Base-by-base conservation (phyloP, 92 coral and sea anemone species). In the Heliopora coerulea region DNA sequence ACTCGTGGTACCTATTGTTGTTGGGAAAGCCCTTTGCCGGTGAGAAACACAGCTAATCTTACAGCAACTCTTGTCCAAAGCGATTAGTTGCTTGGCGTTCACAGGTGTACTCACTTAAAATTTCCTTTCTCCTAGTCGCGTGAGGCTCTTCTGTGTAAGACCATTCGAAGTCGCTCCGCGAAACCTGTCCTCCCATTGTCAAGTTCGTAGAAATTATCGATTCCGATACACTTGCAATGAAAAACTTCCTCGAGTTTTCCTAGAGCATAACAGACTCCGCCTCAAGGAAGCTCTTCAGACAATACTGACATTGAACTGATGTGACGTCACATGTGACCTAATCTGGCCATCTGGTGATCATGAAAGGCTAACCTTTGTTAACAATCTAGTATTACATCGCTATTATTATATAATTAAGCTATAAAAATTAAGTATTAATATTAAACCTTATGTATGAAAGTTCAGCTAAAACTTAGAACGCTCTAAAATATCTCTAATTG, bases 61-160 rank as follows among this genome's bases (percentile, higher is more conserved):
- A n/a, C n/a, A n/a, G n/a, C n/a, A n/a, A n/a, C n/a, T n/a, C n/a
- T n/a, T n/a, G n/a, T n/a, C n/a, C n/a, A n/a, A n/a, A n/a, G n/a
- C n/a, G n/a, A n/a, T n/a, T n/a, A n/a, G n/a, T n/a, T 17, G 58
- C 8, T 56, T 23, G 14, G 61, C 28, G 33, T 56, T 27, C 0
- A 33, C 21, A 3, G 44, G 3, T 14, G 8, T 40, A 17, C 89
- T 86, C 78, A 93, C 98, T 96, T 68, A 93, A 79, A 27, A 93
- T 93, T 78, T 93, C 98, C 64, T 93, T 93, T 63, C 98, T 86
- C 54, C 98, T 85, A 13, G 93, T 82, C 37, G 98, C 96, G 83
- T 93, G 98, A 61, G 98, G 98, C 63, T 93, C 98, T 58, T 91
- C 98, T 10, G 96, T 89, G 84, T 90, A 93, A 8, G 96, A 85